Base-by-base conservation (phyloP, 1,140 invertebrate species). In the Pararge aegeria region DNA sequence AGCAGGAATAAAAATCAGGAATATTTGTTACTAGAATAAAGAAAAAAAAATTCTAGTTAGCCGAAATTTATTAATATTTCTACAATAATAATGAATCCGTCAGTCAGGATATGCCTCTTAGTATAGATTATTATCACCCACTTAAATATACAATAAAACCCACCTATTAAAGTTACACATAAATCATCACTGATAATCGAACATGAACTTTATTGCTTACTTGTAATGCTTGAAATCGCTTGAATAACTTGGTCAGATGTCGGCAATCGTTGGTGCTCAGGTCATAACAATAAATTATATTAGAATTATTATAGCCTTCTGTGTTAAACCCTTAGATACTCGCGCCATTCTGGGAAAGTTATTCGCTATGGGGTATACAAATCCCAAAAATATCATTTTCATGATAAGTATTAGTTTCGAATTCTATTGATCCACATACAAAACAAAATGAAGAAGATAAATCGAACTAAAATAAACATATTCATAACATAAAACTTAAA, bases 241-340 rank as follows among this genome's bases (percentile, higher is more conserved):
- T 37, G 20, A 48, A 37, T 15, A 42, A 42, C 16, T 16, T 6
- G 1, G 20, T 46, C 19, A 20, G 42, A 46, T 61, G 19, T 55
- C 52, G 58, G 44, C 52, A 61, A 49, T 38, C 44, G 40, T 55
- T 55, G 54, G 27, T 20, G 42, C 42, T 55, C 19, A 21, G 21
- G 44, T 61, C 52, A 55, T 61, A 61, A 61, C 46, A 55, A 55
- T 61, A 61, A 61, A 61, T 61, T 61, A 61, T 61, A 30, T 51
- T 58, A 51, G 55, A 58, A 51, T 49, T 53, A 55, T 53, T 53
- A 53, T 55, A 55, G 48, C 59, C 59, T 61, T 55, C 59, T 51
- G 53, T 61, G 55, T 51, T 58, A 51, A 34, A 34, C 30, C 10
- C 30, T n/a, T 34, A 10, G 1, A 34, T n/a, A 34, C 30, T 1